Base-by-base conservation (phyloP, 2,113 vertebrate species). In the Myrmophylax atrothorax region DNA sequence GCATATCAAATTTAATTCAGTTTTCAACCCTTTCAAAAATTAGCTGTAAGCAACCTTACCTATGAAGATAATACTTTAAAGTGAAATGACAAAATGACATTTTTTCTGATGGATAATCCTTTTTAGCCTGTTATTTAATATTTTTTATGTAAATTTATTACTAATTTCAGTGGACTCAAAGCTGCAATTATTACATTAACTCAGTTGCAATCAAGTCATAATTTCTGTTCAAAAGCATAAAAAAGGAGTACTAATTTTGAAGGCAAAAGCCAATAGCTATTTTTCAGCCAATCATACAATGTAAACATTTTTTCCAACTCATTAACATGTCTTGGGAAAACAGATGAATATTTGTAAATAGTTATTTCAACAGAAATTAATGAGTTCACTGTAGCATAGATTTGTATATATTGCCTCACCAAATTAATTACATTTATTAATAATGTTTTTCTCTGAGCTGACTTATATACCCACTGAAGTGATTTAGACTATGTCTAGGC, bases 401-500 rank as follows among this genome's bases (percentile, higher is more conserved):
- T 95, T 96, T 94, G 69, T 97, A 96, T 97, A 95, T 93, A 95
- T 96, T 97, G 84, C 96, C 70, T 96, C 52, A 94, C 35, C 9
- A 96, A 97, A 97, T 98, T 97, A 97, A 97, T 97, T 98, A 96
- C 80, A 96, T 97, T 95, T 98, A 97, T 97, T 97, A 97, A 95
- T 96, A 96, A 94, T 5, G 1, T 42, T 97, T 96, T 97, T 94
- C 94, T 96, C 95, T 70, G 6, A 88, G 88, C 95, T 94, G 12
- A 40, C 18, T 59, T 93, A 56, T 84, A 88, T 70, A 89, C 68
- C 31, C 25, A 83, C 63, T 92, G 68, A 94, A 93, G 78, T 96
- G 70, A 96, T 95, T 96, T 91, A 95, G 64, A 66, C n/a, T 85
- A n/a, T 70, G 31, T 84, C 95, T 63, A 72, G 62, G 37, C 44